These are phyloP conservation scores for Merops nubicus DNA, from an alignment of 2,113 vertebrate genomes.

Conservation along the genomic window DNA sequence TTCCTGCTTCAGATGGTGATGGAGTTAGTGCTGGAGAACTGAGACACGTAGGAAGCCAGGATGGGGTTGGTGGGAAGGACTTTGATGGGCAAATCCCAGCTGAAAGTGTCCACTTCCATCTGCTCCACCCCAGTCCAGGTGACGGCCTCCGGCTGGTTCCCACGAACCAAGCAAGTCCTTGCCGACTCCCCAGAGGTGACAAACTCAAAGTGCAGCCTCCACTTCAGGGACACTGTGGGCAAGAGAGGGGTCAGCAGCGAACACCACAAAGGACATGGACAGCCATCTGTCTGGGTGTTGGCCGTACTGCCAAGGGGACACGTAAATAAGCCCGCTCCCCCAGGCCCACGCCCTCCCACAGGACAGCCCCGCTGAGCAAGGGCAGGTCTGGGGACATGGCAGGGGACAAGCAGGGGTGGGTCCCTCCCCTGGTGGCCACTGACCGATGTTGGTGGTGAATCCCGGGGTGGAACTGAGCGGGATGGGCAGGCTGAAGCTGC, in stretches of 20 bases:
- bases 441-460: constrained; percentile 92
- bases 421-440: constrained; percentile 23
- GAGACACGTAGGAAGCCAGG: constrained; percentile 89
- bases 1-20: constrained; percentile 85
- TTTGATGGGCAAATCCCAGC: constrained; percentile 97
- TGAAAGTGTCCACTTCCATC: constrained; percentile 96
- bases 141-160: constrained; percentile 85
- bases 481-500: constrained; percentile 94
- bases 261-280: not conserved
- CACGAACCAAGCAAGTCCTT: constrained; percentile 80
- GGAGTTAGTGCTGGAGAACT: constrained; percentile 88
- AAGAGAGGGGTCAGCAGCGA: not conserved
- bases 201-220: constrained; percentile 88
- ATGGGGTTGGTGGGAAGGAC: constrained; percentile 94
- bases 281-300: not conserved
- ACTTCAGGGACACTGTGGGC: constrained; percentile 60
- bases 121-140: constrained; percentile 90
- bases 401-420: not conserved
- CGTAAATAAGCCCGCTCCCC: not conserved
- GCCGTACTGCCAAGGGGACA: not conserved
- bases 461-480: constrained; percentile 92
- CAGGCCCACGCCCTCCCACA: not conserved
- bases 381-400: not conserved
- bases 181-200: constrained; percentile 88
- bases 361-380: not conserved